Evolutionary conservation across 1,140 invertebrate species (phyloP).

Genomic region (Lamellibrachia luymesi): DNA sequence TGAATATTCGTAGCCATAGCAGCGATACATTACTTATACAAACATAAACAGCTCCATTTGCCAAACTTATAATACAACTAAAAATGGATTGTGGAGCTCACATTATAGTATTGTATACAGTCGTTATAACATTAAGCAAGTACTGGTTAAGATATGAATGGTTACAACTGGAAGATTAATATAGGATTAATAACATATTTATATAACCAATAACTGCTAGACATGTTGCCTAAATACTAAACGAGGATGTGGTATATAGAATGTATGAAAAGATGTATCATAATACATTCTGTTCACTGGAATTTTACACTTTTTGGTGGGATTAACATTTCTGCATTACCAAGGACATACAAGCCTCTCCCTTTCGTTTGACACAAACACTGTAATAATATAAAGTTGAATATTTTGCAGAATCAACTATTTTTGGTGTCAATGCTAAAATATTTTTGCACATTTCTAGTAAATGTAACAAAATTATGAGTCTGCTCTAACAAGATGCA

Average conservation of each 20-base stretch:
- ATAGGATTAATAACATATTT: background rate
- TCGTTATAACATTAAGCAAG: background rate
- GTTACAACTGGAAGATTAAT: background rate
- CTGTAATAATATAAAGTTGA: background rate
- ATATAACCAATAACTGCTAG: background rate
- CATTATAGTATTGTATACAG: background rate
- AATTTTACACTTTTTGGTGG: background rate
- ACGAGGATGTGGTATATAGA: background rate
- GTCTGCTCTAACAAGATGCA: background rate
- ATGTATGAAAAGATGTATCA: background rate
- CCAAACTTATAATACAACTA: slow-evolving; percentile 5
- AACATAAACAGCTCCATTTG: background rate
- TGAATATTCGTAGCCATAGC: background rate
- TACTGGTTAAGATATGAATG: background rate
- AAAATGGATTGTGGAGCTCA: background rate
- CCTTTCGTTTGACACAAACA: background rate
- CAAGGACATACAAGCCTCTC: background rate
- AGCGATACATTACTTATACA: background rate
- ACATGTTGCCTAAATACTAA: background rate
- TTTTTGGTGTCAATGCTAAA: background rate
- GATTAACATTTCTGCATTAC: background rate
- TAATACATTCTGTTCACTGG: background rate
- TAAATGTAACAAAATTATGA: background rate
- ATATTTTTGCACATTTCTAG: background rate
- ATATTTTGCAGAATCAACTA: background rate